Conservation (phyloP, 2,888 invertebrate species). For the Drosophila niveifrons region DNA sequence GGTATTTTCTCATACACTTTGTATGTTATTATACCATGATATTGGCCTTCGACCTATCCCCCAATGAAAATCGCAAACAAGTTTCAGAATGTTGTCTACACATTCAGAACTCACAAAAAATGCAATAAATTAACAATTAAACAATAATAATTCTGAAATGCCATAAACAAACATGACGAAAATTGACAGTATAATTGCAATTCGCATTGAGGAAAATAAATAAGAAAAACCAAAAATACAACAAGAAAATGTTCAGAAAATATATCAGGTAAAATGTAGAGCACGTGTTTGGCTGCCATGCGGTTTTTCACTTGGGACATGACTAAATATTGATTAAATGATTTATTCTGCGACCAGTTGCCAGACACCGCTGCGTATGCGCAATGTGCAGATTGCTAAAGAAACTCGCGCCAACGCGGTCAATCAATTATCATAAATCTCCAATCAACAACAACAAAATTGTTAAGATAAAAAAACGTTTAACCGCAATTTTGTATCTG, state of each 20-base stretch:
- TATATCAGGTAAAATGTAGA: conserved; percentile 61
- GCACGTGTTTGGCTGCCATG: conserved; percentile 69
- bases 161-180: conserved; percentile 47
- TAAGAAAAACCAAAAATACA: conserved; percentile 9
- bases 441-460: conserved; percentile 44
- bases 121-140: conserved; percentile 75
- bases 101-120: conserved; percentile 48
- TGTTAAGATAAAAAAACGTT: conserved; percentile 16
- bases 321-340: conserved; percentile 79
- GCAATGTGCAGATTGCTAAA: conserved; percentile 56
- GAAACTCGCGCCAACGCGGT: conserved; percentile 58
- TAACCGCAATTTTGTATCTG: conserved; percentile 3
- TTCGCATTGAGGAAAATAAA: conserved; percentile 15
- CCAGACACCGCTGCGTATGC: conserved; percentile 68
- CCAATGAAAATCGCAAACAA: conserved; percentile 1
- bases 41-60: conserved; percentile 49
- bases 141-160: conserved; percentile 71
- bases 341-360: conserved; percentile 59
- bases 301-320: conserved; percentile 64
- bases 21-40: conserved; percentile 13
- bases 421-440: conserved; percentile 74
- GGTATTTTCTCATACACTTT: too few species aligned
- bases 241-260: background rate
- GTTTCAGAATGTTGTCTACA: conserved; percentile 1
- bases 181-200: conserved; percentile 75